Base-by-base conservation (phyloP, 2,888 invertebrate species). In the Sarcophaga carnaria region DNA sequence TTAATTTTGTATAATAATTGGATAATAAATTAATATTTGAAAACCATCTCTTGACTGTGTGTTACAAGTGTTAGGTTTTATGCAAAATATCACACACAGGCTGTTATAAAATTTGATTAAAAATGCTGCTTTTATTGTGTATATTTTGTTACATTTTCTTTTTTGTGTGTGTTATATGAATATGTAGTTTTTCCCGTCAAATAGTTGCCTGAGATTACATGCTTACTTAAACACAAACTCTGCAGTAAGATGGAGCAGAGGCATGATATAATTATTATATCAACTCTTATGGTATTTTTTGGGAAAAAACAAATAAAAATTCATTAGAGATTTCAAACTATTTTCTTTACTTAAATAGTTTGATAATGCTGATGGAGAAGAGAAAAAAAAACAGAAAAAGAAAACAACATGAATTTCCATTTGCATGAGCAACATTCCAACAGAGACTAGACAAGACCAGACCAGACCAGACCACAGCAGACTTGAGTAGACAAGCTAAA, bases 231-330 rank as follows among this genome's bases (percentile, higher is more conserved):
- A 64, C 80, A 80, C 63, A 75, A 2, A 37, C 37, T 8, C 37
- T 10, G 8, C 2, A 10, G 8, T 37, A 37, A 37, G 37, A 37
- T 37, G 0, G 54, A 54, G 17, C 62, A 64, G 20, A 78, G 69
- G 14, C 85, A 76, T 85, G 85, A 85, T 82, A 85, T 85, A 85
- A 85, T 85, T 79, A 85, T 85, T 85, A 82, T 76, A 82, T 70
- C 82, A 82, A 82, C 82, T 66, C 12, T 54, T 54, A 66, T 64
- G 49, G 37, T 37, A 37, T 37, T 49, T 62, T 54, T 64, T 8
- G 64, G 59, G 62, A 63, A 10, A 54, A 67, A 22, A 5, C 4
- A 20, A 45, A 70, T 62, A 70, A 47, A 14, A 37, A 37, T 37
- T 37, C 37, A 37, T 37, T 63, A 27, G 66, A 67, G 47, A 54